Conservation (phyloP, 2,113 vertebrate genomes). For the Phyllostomus hastatus region DNA sequence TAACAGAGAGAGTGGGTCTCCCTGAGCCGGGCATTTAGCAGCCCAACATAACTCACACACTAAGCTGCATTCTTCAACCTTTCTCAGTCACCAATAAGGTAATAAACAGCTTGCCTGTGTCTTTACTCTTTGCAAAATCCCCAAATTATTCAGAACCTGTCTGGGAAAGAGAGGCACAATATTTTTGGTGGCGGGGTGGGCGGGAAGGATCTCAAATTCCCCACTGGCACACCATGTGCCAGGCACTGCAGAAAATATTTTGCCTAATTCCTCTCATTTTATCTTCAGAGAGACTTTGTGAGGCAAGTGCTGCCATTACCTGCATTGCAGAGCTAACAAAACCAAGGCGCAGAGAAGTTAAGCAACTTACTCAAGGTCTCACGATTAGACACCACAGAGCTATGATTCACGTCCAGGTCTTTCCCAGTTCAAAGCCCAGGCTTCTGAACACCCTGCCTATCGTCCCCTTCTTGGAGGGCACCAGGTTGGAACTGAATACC, state of each 20-base stretch:
- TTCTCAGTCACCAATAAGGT: not conserved
- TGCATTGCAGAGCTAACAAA: constrained; percentile 16
- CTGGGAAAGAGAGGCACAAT: not conserved
- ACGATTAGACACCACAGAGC: not conserved
- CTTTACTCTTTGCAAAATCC: not conserved
- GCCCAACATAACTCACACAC: not conserved
- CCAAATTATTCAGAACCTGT: not conserved
- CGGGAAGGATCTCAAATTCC: not conserved
- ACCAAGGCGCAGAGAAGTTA: constrained; percentile 1
- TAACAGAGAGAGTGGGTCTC: not conserved
- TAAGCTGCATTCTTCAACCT: not conserved
- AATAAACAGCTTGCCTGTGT: not conserved
- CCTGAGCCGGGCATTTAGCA: not conserved
- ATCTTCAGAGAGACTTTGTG: not conserved
- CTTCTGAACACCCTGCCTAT: not conserved
- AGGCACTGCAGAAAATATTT: not conserved
- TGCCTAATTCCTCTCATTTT: not conserved
- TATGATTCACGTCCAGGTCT: not conserved
- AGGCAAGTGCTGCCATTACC: not conserved
- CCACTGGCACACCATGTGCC: not conserved
- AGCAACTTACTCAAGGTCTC: not conserved
- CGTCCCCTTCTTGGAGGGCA: not conserved
- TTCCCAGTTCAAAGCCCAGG: not conserved
- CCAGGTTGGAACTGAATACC: not conserved
- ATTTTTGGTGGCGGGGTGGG: not conserved